A percentile compares a stretch with the other conserved stretches of the same genome.
Evolutionary conservation across 2,113 vertebrate species (phyloP).

Genomic region (Catharus fuscescens): DNA sequence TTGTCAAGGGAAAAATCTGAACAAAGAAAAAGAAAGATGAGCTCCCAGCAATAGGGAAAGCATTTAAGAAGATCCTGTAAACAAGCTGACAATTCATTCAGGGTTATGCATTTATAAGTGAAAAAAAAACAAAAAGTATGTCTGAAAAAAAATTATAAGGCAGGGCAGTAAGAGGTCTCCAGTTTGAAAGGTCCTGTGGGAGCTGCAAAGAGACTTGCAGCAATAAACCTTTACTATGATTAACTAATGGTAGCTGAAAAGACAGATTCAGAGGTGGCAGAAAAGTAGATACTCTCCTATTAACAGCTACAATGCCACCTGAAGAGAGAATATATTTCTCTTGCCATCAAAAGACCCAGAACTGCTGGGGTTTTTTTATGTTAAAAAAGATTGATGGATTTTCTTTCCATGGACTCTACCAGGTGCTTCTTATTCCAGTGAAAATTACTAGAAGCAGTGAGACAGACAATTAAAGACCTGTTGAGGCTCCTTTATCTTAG

Average conservation of each 20-base stretch:
- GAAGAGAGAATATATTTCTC: neutral
- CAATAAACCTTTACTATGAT: neutral
- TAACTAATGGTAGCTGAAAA: neutral
- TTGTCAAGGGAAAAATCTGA: neutral
- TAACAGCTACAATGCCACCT: neutral
- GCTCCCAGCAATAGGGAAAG: neutral
- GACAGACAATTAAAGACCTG: neutral
- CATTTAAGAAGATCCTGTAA: neutral
- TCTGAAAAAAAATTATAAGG: neutral
- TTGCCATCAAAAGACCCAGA: neutral
- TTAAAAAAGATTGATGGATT: neutral
- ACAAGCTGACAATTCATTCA: slow-evolving; percentile 4
- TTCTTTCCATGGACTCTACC: neutral
- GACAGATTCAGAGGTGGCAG: neutral
- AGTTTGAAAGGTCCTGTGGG: neutral
- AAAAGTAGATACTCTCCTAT: neutral
- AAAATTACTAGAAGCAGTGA: neutral
- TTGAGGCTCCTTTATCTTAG: neutral
- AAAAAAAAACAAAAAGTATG: too few relatives aligned
- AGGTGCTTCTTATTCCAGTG: neutral
- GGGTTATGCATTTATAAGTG: neutral
- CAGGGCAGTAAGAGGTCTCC: neutral
- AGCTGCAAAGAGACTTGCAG: neutral
- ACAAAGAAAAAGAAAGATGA: neutral
- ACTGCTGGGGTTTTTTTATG: neutral